These are phyloP conservation scores for Anguilla japonica DNA, from an alignment of 2,113 vertebrate species.

Conservation along the genomic window DNA sequence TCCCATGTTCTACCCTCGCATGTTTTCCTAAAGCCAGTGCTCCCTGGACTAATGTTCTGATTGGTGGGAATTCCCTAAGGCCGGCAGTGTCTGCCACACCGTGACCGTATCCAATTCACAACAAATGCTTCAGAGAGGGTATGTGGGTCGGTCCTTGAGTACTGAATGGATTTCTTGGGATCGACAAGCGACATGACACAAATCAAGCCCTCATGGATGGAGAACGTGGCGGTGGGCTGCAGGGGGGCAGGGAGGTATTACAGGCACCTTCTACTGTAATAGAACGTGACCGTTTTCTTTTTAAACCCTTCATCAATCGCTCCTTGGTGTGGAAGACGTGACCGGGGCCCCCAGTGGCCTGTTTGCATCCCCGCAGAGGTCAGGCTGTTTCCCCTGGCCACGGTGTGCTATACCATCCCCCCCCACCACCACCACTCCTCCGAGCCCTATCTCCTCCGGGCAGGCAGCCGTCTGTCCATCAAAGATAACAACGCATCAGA, in stretches of 20 bases:
- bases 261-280: background rate
- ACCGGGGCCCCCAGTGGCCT: background rate
- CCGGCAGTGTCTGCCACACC: background rate
- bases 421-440: background rate
- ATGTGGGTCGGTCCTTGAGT: background rate
- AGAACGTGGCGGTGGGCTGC: background rate
- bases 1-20: too few species aligned
- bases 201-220: background rate
- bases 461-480: background rate
- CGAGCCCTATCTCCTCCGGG: background rate
- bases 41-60: too few species aligned
- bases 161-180: background rate
- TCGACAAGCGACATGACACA: background rate
- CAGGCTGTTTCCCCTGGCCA: background rate
- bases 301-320: background rate
- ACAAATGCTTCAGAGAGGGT: background rate
- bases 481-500: background rate
- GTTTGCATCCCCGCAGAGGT: background rate
- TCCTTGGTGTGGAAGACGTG: background rate
- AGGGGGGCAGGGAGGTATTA: background rate
- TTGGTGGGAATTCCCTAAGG: too few species aligned
- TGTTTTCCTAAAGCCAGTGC: background rate
- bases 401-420: background rate
- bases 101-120: background rate
- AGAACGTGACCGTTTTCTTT: background rate